A percentile compares a stretch with the other conserved stretches of the same genome.
Evolutionary conservation across 2,113 vertebrate species (phyloP).

Genomic region (Ammodytes dubius): DNA sequence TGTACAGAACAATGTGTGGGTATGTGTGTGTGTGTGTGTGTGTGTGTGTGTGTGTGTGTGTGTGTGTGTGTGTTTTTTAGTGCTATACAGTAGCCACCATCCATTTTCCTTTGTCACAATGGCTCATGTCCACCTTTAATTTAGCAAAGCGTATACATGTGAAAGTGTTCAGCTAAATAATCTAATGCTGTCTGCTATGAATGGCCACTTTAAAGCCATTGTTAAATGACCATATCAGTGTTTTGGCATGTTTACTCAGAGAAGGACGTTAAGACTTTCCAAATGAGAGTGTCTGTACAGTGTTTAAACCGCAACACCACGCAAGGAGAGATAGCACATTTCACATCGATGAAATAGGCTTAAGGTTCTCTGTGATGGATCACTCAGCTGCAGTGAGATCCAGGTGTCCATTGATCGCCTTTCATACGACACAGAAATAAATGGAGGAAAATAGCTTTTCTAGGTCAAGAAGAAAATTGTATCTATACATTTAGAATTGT

Average conservation of each 20-base stretch:
- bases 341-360: not conserved
- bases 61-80: slow-evolving; percentile 1
- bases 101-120: not conserved
- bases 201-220: not conserved
- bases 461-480: not conserved
- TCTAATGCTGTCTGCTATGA: not conserved
- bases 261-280: not conserved
- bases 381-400: not conserved
- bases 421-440: not conserved
- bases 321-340: not conserved
- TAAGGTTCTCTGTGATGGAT: not conserved
- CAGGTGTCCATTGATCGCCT: not conserved
- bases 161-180: not conserved
- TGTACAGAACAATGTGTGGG: not conserved
- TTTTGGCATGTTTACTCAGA: not conserved
- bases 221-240: not conserved
- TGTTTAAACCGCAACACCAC: not conserved
- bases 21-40: slow-evolving; percentile 15
- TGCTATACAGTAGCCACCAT: not conserved
- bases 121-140: not conserved
- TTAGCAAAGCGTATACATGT: not conserved
- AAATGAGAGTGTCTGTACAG: not conserved
- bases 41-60: slow-evolving; percentile 11
- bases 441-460: not conserved
- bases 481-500: not conserved